Conservation (phyloP, 2,888 invertebrate genomes). For the Octonoba sinensis region DNA sequence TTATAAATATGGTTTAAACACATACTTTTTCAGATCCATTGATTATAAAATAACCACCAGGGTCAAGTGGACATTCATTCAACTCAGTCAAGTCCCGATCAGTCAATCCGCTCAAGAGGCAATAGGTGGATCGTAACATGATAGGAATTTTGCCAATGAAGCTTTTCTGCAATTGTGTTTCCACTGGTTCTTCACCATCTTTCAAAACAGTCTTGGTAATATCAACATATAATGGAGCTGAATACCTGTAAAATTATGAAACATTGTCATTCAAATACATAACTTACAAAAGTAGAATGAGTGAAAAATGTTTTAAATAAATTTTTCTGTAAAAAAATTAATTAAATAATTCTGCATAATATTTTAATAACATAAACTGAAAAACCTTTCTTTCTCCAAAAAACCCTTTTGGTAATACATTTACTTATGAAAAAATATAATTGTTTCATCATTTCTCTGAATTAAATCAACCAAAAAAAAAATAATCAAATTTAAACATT, state of each 20-base stretch:
- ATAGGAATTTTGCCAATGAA: conserved; percentile 95
- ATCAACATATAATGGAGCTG: conserved; percentile 98
- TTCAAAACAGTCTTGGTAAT: conserved; percentile 96
- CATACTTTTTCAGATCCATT: conserved; percentile 96
- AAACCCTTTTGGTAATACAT: no score
- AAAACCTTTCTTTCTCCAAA: no score
- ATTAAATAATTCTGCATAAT: no score
- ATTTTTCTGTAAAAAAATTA: no score
- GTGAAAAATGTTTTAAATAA: no score
- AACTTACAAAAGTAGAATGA: no score
- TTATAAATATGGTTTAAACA: background rate
- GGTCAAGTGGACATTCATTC: conserved; percentile 99
- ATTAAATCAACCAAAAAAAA: no score
- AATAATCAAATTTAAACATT: no score
- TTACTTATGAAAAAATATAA: no score
- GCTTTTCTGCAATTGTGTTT: conserved; percentile 79
- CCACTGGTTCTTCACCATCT: conserved; percentile 90
- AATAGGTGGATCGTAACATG: conserved; percentile 98
- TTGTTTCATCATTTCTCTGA: no score
- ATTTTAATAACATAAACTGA: no score
- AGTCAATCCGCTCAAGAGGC: conserved; percentile 90
- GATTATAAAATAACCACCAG: conserved; percentile 99
- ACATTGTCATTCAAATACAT: background rate
- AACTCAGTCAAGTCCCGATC: conserved; percentile 99
- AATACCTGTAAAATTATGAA: conserved; percentile 76